Evolutionary conservation across 2,113 vertebrate genomes (phyloP).

Genomic region (Gopherus evgoodei): DNA sequence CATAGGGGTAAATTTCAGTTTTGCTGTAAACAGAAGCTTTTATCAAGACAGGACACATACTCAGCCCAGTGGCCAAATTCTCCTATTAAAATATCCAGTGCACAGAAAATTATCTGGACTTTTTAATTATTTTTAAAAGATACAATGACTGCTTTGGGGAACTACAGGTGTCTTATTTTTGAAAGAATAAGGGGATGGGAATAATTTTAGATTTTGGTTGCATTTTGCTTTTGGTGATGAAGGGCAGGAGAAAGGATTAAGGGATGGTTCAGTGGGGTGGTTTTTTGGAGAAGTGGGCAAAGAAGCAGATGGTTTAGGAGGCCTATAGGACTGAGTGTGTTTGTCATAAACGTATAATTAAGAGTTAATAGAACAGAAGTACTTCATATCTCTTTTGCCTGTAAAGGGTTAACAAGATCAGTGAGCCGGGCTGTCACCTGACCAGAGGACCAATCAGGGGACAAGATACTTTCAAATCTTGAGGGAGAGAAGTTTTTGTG

Average conservation of each 20-base stretch:
- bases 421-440: no score
- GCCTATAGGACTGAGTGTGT: neutral
- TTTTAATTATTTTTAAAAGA: neutral
- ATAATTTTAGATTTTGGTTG: conserved; percentile 44
- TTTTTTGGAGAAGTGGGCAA: neutral
- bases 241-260: conserved; percentile 13
- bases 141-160: neutral
- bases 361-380: no score
- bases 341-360: neutral
- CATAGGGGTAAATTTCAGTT: conserved; percentile 23
- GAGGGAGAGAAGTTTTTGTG: no score
- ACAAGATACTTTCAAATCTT: no score
- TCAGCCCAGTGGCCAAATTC: neutral
- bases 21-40: neutral
- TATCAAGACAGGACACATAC: neutral
- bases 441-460: no score
- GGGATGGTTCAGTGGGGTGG: neutral
- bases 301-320: neutral
- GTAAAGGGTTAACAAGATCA: no score
- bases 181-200: conserved; percentile 28
- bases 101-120: neutral
- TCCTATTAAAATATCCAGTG: conserved; percentile 34
- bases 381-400: no score
- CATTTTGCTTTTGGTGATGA: conserved; percentile 54
- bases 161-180: conserved; percentile 25